These are phyloP conservation scores for Heloderma charlesbogerti DNA, from an alignment of 2,113 vertebrate species.

Conservation along the genomic window DNA sequence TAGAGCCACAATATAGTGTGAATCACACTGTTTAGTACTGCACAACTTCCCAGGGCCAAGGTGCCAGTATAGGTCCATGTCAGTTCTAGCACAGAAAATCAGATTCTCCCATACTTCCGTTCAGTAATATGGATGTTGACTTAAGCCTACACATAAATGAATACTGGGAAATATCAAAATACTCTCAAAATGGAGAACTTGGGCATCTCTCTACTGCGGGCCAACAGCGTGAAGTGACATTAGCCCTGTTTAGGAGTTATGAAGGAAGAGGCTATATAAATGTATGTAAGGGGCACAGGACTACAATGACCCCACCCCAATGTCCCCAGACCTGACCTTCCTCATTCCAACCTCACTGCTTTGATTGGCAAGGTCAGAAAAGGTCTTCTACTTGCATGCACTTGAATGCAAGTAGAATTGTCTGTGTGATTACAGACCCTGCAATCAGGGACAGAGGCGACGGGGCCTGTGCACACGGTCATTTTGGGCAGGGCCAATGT, in stretches of 20 bases:
- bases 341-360: too few relatives aligned
- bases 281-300: too few relatives aligned
- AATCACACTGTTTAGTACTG: background rate
- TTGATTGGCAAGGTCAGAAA: too few relatives aligned
- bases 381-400: too few relatives aligned
- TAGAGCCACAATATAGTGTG: background rate
- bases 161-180: background rate
- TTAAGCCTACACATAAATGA: background rate
- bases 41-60: background rate
- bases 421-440: too few relatives aligned
- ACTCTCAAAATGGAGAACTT: background rate
- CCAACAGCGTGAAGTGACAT: background rate
- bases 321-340: too few relatives aligned
- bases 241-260: background rate
- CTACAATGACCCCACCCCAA: too few relatives aligned
- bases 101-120: background rate
- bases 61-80: background rate
- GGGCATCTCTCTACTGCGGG: background rate
- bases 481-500: too few relatives aligned
- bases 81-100: background rate
- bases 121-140: background rate
- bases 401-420: too few relatives aligned
- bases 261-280: background rate
- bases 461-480: too few relatives aligned
- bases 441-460: too few relatives aligned